A percentile compares a stretch with the other conserved stretches of the same genome.
phyloP scores from a whole-genome alignment of 92 coral and sea anemone species.

The Parazoanthus darwini region DNA sequence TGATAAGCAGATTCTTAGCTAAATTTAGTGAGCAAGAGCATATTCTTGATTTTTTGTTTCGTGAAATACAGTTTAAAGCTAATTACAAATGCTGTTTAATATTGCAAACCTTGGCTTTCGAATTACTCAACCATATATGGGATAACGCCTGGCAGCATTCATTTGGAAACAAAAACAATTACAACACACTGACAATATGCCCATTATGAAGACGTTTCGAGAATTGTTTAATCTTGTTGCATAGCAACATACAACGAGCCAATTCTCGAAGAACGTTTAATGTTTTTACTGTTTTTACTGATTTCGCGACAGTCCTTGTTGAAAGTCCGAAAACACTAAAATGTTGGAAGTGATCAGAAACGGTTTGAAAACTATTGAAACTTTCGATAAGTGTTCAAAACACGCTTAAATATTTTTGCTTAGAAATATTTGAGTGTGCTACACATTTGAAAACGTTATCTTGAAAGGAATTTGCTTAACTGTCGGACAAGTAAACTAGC shows the following conservation, averaged over 20 bases:
- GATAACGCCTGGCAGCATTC: background rate
- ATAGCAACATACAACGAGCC: background rate
- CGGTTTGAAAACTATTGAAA: too few species aligned
- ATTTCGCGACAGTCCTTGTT: too few species aligned
- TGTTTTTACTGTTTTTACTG: too few species aligned
- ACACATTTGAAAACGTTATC: too few species aligned
- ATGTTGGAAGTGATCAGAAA: too few species aligned
- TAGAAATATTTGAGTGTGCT: too few species aligned
- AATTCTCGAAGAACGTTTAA: too few species aligned
- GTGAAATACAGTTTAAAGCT: background rate
- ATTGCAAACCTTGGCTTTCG: background rate
- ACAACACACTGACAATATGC: background rate
- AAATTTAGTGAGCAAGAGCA: background rate
- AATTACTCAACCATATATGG: slow-evolving; percentile 2
- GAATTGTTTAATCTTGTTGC: background rate
- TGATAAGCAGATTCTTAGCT: background rate
- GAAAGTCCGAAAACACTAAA: background rate
- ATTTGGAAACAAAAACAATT: background rate
- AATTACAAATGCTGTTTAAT: background rate
- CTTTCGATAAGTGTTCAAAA: too few species aligned
- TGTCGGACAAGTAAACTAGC: too few species aligned
- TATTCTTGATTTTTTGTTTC: background rate
- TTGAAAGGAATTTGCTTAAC: too few species aligned
- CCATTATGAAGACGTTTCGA: background rate
- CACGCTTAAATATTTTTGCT: too few species aligned